Evolutionary conservation across 2,113 vertebrate species (phyloP).

Genomic region (Oceanodroma tethys): DNA sequence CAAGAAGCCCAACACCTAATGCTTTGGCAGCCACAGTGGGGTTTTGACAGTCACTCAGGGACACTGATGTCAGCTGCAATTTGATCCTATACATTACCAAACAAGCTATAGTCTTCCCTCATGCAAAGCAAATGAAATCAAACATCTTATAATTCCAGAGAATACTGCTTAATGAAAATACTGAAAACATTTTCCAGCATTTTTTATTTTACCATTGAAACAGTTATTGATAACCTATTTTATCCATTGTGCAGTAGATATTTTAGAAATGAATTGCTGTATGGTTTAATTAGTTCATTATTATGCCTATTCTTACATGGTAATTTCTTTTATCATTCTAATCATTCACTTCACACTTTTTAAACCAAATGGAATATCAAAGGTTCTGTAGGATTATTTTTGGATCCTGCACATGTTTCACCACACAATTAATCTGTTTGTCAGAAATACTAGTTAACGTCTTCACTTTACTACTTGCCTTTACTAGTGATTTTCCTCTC

Average conservation of each 20-base stretch:
- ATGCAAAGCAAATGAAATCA: slow-evolving; percentile 4
- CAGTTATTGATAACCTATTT: slow-evolving; percentile 66
- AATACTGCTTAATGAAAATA: slow-evolving; percentile 44
- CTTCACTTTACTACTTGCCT: slow-evolving; percentile 12
- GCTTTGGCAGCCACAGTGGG: not conserved
- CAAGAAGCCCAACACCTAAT: not conserved
- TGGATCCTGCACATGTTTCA: slow-evolving; percentile 56
- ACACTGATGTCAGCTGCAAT: not conserved
- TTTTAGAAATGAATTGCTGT: slow-evolving; percentile 67
- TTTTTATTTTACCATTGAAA: slow-evolving; percentile 51
- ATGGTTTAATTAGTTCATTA: slow-evolving; percentile 69
- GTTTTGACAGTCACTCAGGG: not conserved
- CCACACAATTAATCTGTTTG: slow-evolving; percentile 65
- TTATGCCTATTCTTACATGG: slow-evolving; percentile 64
- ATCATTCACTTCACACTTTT: slow-evolving; percentile 60
- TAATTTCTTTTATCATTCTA: slow-evolving; percentile 69
- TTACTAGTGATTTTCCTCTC: slow-evolving; percentile 16
- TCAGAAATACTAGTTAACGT: slow-evolving; percentile 63
- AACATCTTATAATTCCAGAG: slow-evolving; percentile 1
- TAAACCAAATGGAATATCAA: slow-evolving; percentile 60
- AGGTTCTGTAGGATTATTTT: slow-evolving; percentile 56
- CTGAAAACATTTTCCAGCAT: slow-evolving; percentile 33
- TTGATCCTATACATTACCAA: not conserved
- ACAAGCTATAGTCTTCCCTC: not conserved
- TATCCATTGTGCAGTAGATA: slow-evolving; percentile 65